These are phyloP conservation scores for Fukomys damarensis DNA, from an alignment of 2,113 vertebrate species.

Conservation along the genomic window DNA sequence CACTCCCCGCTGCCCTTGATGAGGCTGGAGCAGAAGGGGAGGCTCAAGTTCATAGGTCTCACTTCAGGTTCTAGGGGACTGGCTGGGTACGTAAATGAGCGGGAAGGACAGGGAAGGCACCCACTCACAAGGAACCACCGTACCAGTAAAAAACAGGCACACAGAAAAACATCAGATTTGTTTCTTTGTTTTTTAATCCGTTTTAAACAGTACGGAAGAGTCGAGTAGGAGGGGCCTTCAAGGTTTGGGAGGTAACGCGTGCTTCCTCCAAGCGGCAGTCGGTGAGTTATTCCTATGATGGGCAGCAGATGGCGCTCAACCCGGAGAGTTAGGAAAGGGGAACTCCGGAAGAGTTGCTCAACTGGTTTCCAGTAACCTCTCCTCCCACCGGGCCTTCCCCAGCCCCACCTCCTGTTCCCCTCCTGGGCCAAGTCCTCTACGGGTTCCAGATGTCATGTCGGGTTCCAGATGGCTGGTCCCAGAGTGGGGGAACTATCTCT, in stretches of 20 bases:
- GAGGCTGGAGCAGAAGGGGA: background rate
- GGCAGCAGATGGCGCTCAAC: slow-evolving; percentile 69
- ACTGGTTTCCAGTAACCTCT: slow-evolving; percentile 75
- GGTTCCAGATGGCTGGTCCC: background rate
- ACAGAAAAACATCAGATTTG: background rate
- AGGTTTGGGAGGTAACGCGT: background rate
- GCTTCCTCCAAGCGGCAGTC: background rate
- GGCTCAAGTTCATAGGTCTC: background rate
- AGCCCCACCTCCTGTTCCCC: slow-evolving; percentile 34
- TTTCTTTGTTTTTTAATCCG: background rate
- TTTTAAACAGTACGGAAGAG: background rate
- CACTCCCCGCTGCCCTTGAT: no score
- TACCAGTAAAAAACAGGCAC: background rate
- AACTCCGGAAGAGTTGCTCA: background rate
- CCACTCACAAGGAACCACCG: background rate
- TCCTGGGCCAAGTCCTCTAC: background rate
- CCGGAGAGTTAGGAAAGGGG: background rate
- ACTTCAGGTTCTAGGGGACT: background rate
- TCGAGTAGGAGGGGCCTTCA: background rate
- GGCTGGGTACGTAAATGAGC: background rate
- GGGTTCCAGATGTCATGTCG: background rate
- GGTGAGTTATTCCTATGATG: background rate
- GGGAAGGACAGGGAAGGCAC: background rate
- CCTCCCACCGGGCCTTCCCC: background rate
- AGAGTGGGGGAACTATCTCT: background rate